phyloP scores from a whole-genome alignment of 2,797 vertebrate genomes.

The Hydrophis major region DNA sequence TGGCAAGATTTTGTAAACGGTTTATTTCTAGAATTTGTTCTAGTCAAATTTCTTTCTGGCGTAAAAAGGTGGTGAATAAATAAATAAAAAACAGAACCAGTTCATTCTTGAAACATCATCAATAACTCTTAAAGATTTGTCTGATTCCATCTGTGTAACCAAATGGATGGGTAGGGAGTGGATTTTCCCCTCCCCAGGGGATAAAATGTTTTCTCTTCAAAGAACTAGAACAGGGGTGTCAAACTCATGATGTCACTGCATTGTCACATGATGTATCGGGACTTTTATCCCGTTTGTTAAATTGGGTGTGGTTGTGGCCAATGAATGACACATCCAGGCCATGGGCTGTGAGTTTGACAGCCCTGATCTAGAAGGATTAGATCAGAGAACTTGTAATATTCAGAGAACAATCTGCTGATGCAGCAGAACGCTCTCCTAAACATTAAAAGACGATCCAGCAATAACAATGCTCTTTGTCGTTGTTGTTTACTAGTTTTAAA shows the following conservation, averaged over 20 bases:
- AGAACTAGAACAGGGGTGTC: too few species aligned
- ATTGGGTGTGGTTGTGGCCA: too few species aligned
- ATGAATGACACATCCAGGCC: too few species aligned
- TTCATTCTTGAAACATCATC: not conserved
- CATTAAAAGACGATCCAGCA: not conserved
- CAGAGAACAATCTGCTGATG: not conserved
- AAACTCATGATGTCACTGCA: too few species aligned
- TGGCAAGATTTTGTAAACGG: not conserved
- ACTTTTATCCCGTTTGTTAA: too few species aligned
- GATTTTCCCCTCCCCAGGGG: too few species aligned
- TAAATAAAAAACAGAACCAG: not conserved
- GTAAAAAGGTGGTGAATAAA: not conserved
- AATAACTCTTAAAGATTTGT: not conserved
- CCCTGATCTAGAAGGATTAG: not conserved
- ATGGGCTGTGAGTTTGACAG: too few species aligned
- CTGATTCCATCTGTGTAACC: not conserved
- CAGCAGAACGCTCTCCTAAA: not conserved
- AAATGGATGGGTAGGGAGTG: not conserved
- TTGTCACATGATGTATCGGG: too few species aligned
- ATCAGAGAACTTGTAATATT: not conserved
- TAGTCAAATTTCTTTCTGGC: not conserved
- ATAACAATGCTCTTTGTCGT: not conserved
- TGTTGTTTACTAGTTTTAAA: not conserved
- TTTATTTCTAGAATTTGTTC: not conserved
- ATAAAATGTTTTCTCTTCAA: not conserved